A percentile compares a stretch with the other conserved stretches of the same genome.
phyloP scores from a whole-genome alignment of 2,113 vertebrate genomes.

The Camelus dromedarius region DNA sequence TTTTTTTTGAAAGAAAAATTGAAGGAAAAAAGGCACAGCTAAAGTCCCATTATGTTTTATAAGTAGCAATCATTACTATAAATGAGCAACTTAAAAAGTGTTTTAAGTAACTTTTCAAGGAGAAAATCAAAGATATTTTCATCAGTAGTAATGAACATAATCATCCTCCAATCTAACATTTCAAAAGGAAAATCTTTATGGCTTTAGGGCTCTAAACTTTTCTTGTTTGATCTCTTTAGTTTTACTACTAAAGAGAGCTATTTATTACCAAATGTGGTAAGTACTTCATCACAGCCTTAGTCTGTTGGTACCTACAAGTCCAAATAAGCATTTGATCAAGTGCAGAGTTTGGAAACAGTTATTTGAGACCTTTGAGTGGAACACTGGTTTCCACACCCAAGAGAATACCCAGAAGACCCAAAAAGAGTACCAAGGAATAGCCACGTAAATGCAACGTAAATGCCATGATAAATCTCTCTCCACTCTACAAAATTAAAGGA shows the following conservation, averaged over 20 bases:
- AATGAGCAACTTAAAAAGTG: background rate
- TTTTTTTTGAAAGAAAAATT: background rate
- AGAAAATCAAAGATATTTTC: conserved; percentile 51
- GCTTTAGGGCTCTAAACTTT: background rate
- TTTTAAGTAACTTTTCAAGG: conserved; percentile 47
- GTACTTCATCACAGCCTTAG: background rate
- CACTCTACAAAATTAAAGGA: background rate
- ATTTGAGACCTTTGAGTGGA: conserved; percentile 5
- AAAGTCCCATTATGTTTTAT: background rate
- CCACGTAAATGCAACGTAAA: background rate
- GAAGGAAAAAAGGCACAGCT: background rate
- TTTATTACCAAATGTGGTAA: background rate
- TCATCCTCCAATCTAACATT: background rate
- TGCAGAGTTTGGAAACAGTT: background rate
- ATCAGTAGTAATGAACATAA: background rate
- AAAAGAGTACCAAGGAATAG: background rate
- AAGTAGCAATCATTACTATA: background rate
- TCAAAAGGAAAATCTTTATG: conserved; percentile 30
- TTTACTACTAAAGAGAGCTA: background rate
- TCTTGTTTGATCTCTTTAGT: conserved; percentile 7
- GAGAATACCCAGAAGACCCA: background rate
- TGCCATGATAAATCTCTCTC: background rate
- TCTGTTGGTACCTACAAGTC: background rate
- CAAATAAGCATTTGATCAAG: background rate
- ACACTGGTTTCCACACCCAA: background rate